These are phyloP conservation scores for Drosophila punjabiensis DNA, from an alignment of 1,140 invertebrate genomes.

Conservation along the genomic window DNA sequence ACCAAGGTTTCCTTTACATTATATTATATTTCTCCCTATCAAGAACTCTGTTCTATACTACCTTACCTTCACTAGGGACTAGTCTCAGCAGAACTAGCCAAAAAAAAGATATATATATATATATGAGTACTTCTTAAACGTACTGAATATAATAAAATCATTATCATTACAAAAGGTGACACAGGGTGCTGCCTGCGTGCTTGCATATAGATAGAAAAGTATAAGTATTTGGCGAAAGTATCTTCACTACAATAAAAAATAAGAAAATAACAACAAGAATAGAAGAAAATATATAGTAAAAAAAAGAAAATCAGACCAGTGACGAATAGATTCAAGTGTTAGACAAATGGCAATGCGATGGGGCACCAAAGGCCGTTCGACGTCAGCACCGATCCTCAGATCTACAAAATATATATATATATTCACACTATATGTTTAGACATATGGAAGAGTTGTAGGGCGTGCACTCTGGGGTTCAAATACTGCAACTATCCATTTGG, in stretches of 20 bases:
- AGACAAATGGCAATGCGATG: slow-evolving; percentile 48
- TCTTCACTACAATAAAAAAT: slow-evolving; percentile 15
- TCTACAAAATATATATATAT: slow-evolving; percentile 8
- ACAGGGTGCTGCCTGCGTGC: slow-evolving; percentile 14
- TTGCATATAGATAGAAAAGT: background rate
- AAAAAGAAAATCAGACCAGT: slow-evolving; percentile 62
- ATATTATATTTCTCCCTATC: too few species aligned
- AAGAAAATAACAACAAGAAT: slow-evolving; percentile 32
- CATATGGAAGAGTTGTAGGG: slow-evolving; percentile 20
- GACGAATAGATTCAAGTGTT: slow-evolving; percentile 71
- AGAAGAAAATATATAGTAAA: slow-evolving; percentile 14
- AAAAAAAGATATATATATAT: background rate
- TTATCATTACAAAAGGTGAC: background rate
- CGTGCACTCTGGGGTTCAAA: slow-evolving; percentile 53
- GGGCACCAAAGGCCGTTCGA: slow-evolving; percentile 51
- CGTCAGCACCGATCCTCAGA: slow-evolving; percentile 36
- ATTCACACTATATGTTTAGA: background rate
- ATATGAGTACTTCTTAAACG: background rate
- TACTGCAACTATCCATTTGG: slow-evolving; percentile 31
- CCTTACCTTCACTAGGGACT: background rate
- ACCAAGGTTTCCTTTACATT: too few species aligned
- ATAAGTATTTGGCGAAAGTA: slow-evolving; percentile 31
- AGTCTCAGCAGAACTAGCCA: too few species aligned
- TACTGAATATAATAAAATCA: background rate
- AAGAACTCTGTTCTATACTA: background rate